Evolutionary conservation across 2,797 vertebrate species (phyloP).

Genomic region (Chelonia mydas): DNA sequence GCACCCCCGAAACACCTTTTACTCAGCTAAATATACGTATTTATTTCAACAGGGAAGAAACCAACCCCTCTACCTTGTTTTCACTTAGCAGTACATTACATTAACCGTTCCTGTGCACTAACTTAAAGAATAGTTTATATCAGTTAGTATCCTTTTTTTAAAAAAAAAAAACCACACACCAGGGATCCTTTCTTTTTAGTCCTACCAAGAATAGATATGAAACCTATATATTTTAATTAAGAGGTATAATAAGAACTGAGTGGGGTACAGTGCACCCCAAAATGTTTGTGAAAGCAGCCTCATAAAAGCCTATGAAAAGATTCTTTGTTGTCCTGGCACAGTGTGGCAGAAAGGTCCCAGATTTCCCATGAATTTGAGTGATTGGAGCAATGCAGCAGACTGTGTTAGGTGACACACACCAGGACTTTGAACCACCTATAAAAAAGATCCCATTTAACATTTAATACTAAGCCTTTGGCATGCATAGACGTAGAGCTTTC

Average conservation of each 20-base stretch:
- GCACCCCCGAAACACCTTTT: rapidly evolving
- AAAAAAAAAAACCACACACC: background rate
- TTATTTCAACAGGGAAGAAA: slow-evolving; percentile 18
- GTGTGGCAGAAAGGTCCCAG: slow-evolving; percentile 69
- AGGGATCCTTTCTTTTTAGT: background rate
- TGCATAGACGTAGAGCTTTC: background rate
- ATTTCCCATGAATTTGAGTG: slow-evolving; percentile 59
- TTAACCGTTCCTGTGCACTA: background rate
- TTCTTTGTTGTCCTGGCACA: slow-evolving; percentile 66
- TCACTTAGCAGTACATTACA: slow-evolving; percentile 28
- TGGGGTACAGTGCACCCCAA: slow-evolving; percentile 47
- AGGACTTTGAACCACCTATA: slow-evolving; percentile 69
- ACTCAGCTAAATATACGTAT: background rate
- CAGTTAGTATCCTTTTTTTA: background rate
- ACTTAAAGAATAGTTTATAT: background rate
- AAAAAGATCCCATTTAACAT: slow-evolving; percentile 55
- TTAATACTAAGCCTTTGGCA: slow-evolving; percentile 32
- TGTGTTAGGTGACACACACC: slow-evolving; percentile 77
- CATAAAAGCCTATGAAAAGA: slow-evolving; percentile 72
- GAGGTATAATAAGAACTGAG: slow-evolving; percentile 63
- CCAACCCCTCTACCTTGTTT: background rate
- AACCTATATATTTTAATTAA: slow-evolving; percentile 63
- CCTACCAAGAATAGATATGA: slow-evolving; percentile 25
- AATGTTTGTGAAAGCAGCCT: slow-evolving; percentile 66
- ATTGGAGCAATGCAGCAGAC: slow-evolving; percentile 39